Evolutionary conservation across 2,797 vertebrate species (phyloP), one percentile per base, ranked within the genome.

Genomic region (Micropoecilia bifurca): DNA sequence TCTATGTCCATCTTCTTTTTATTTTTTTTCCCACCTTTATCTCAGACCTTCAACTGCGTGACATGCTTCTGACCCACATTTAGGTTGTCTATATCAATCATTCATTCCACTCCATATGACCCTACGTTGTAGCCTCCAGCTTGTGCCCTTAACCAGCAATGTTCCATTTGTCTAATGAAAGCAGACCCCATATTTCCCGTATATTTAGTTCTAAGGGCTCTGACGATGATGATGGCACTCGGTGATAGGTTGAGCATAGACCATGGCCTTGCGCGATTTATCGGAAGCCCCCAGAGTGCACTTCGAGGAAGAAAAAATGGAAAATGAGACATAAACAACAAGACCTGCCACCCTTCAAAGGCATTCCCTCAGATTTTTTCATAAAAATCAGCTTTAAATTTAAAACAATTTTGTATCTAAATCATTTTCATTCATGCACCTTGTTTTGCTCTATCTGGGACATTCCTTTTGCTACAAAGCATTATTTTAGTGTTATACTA

Each of bases 141-240:
- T 73, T 33, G 66, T 77, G 83, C 80, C 84, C 85, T 41, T 61
- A 41, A 79, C 87, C 41, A 80, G 85, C 89, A 83, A 45, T 57
- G 85, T 88, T 95, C 95, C 93, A 95, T 96, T 95, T 94, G 91
- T 94, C 91, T 96, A 95, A 95, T 95, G 94, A 95, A 95, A 92
- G 88, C 85, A 85, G 78, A 45, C 59, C 68, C 80, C 85, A 88
- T 90, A 89, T 92, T 89, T 92, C 91, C 79, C 89, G 85, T 57
- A 80, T 84, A 90, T 89, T 88, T 90, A 75, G 84, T 86, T 89
- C 75, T 77, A 86, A 89, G 71, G 80, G 82, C 82, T 90, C 74
- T 82, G 86, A 71, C 25, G 25, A 84, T 86, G 88, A 81, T 80
- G 75, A 88, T 83, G 85, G 87, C 83, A 81, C 89, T 90, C 88